phyloP scores from a whole-genome alignment of 2,113 vertebrate genomes.

The Sorex fumeus region DNA sequence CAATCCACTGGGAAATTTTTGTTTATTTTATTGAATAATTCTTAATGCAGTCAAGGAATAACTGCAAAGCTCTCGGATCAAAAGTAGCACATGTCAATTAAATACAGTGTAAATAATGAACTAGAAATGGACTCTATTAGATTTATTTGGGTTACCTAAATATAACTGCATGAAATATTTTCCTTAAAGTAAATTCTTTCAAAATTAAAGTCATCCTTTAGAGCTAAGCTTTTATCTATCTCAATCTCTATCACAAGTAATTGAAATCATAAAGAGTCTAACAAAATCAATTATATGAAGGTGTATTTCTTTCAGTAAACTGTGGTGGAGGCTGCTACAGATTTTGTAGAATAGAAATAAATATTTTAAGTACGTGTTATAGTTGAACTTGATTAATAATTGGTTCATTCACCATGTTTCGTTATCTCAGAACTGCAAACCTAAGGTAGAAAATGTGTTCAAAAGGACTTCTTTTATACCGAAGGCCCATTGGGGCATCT shows the following conservation, averaged over 20 bases:
- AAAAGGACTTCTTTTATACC: background rate
- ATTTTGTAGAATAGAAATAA: constrained; percentile 16
- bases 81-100: background rate
- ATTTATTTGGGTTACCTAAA: constrained; percentile 39
- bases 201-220: background rate
- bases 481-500: background rate
- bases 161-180: constrained; percentile 43
- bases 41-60: background rate
- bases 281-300: constrained; percentile 17
- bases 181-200: background rate
- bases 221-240: too few species aligned
- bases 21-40: constrained; percentile 37
- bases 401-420: background rate
- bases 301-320: background rate
- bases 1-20: constrained; percentile 35
- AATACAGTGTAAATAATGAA: background rate
- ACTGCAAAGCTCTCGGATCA: background rate
- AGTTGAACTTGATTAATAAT: constrained; percentile 19
- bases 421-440: background rate
- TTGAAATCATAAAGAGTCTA: constrained; percentile 36
- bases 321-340: background rate
- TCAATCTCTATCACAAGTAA: background rate
- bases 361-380: background rate
- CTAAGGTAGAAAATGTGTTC: background rate
- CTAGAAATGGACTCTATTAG: constrained; percentile 31